These are phyloP conservation scores for Stramonita haemastoma DNA, from an alignment of 2,888 invertebrate species.

Conservation along the genomic window DNA sequence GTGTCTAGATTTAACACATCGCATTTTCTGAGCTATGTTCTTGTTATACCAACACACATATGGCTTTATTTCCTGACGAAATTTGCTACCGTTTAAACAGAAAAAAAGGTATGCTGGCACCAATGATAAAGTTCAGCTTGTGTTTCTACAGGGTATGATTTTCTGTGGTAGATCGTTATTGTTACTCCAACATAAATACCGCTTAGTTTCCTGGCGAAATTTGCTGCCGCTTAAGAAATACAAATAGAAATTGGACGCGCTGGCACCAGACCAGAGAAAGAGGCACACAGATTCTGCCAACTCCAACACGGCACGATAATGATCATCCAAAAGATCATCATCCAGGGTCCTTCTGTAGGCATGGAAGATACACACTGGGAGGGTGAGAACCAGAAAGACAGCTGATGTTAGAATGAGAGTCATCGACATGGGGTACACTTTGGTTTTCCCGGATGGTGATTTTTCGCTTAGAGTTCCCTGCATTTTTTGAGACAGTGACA, in stretches of 20 bases:
- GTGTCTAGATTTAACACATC: no score
- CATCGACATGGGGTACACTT: background rate
- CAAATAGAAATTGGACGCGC: background rate
- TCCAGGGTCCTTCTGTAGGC: background rate
- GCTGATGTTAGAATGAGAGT: no score
- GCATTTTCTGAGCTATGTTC: no score
- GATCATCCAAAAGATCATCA: background rate
- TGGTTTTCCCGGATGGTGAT: background rate
- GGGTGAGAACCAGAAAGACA: background rate
- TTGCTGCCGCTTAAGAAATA: constrained; percentile 4
- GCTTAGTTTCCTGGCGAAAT: background rate
- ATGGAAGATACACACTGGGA: background rate
- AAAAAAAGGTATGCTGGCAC: no score
- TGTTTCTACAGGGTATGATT: no score
- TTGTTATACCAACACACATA: no score
- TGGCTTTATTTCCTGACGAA: no score
- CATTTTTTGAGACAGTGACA: background rate
- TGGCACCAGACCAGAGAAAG: background rate
- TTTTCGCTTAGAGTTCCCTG: background rate
- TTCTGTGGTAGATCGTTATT: background rate
- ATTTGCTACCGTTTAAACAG: no score
- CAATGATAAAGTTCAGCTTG: no score
- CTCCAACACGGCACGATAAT: background rate
- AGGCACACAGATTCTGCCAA: background rate
- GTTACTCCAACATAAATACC: background rate